phyloP scores from a whole-genome alignment of 2,888 invertebrate species.

The Schrankia costaestrigalis region DNA sequence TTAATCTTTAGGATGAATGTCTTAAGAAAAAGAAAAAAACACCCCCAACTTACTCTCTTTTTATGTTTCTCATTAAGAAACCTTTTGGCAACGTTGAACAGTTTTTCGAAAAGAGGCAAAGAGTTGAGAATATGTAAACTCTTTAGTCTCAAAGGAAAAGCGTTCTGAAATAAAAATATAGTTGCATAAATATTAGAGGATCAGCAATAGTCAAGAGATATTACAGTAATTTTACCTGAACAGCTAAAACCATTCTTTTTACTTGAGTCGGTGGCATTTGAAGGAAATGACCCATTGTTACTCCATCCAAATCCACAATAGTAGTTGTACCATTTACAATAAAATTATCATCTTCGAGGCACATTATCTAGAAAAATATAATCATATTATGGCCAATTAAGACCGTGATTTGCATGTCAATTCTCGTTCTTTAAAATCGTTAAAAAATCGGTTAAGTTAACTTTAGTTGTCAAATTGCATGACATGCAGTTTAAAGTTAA shows the following conservation, averaged over 20 bases:
- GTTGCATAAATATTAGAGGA: no score
- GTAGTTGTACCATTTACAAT: constrained; percentile 62
- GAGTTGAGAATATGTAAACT: constrained; percentile 17
- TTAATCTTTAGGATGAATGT: no score
- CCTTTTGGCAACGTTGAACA: constrained; percentile 14
- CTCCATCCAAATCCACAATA: constrained; percentile 74
- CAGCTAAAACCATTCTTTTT: constrained; percentile 69
- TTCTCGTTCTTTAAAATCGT: no score
- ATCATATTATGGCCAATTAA: no score
- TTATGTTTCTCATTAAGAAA: constrained; percentile 12
- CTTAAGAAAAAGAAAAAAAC: no score
- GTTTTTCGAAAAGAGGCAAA: constrained; percentile 11
- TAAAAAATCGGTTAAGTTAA: no score
- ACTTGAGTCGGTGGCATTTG: constrained; percentile 74
- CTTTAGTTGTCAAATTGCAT: no score
- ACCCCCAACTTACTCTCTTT: constrained; percentile 3
- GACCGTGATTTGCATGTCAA: no score
- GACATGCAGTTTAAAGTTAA: no score
- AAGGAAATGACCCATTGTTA: constrained; percentile 70
- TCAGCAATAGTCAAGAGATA: no score
- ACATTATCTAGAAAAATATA: constrained; percentile 53
- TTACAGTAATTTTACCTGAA: constrained; percentile 55
- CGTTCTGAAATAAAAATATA: constrained; percentile 28
- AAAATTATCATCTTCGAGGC: constrained; percentile 76
- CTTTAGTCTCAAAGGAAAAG: constrained; percentile 24